A percentile compares a stretch with the other conserved stretches of the same genome.
Evolutionary conservation across 2,888 invertebrate genomes (phyloP).

Genomic region (Willowsia nigromaculata): DNA sequence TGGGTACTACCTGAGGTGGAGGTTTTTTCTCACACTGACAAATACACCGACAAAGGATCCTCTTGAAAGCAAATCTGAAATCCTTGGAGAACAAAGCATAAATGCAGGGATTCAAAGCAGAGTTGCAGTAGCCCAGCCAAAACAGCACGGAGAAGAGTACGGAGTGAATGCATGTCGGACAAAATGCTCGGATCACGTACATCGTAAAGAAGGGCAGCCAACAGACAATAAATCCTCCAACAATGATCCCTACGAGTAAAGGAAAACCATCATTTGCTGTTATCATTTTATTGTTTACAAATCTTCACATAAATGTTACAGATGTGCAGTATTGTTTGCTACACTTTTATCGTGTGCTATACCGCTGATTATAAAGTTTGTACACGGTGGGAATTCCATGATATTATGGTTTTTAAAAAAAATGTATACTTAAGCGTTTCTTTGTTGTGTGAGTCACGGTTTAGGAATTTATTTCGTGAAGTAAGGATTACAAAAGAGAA

Average conservation of each 20-base stretch:
- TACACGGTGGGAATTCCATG: no score
- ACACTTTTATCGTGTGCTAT: no score
- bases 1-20: slow-evolving; percentile 76
- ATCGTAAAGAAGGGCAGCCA: slow-evolving; percentile 99
- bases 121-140: slow-evolving; percentile 96
- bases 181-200: slow-evolving; percentile 94
- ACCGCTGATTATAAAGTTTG: no score
- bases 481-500: no score
- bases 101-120: slow-evolving; percentile 96
- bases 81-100: slow-evolving; percentile 97
- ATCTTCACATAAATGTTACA: no score
- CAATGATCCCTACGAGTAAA: slow-evolving; percentile 86
- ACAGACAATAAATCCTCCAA: slow-evolving; percentile 97
- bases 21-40: slow-evolving; percentile 82
- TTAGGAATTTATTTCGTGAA: no score
- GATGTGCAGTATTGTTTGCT: no score
- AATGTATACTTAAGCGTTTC: no score
- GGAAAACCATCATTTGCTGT: no score
- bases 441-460: no score
- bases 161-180: slow-evolving; percentile 90
- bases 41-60: slow-evolving; percentile 92
- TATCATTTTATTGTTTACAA: no score
- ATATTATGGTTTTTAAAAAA: no score
- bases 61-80: slow-evolving; percentile 96
- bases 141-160: slow-evolving; percentile 94